Conservation (phyloP, 1,140 invertebrate genomes). For the Subanguina moxae region DNA sequence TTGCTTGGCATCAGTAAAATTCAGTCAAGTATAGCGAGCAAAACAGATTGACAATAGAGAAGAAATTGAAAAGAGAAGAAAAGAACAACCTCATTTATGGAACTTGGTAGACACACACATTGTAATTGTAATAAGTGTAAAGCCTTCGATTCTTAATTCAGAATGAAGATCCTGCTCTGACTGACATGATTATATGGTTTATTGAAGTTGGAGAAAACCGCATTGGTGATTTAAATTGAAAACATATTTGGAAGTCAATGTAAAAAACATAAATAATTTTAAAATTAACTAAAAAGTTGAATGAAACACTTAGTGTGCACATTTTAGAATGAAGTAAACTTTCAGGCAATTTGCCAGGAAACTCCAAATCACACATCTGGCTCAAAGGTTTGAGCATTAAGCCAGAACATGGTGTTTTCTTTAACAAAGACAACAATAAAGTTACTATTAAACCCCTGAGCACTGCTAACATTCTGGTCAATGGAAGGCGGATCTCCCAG, state of each 20-base stretch:
- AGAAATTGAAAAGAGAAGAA: conserved; percentile 12
- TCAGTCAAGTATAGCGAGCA: background rate
- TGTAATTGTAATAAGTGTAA: too few species aligned
- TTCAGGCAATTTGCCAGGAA: conserved; percentile 17
- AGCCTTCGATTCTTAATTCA: too few species aligned
- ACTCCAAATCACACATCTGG: conserved; percentile 62
- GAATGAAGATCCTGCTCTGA: conserved; percentile 66
- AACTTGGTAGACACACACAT: conserved; percentile 60
- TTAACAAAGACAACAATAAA: conserved; percentile 59
- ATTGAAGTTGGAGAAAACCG: conserved; percentile 61
- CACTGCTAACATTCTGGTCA: conserved; percentile 64
- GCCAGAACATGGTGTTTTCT: conserved; percentile 65
- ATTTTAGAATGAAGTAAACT: background rate
- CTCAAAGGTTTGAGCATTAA: conserved; percentile 66
- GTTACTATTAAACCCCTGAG: conserved; percentile 63
- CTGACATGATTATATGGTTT: conserved; percentile 65
- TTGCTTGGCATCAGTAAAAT: background rate
- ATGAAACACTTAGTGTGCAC: too few species aligned
- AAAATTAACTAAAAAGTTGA: too few species aligned
- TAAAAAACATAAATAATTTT: background rate
- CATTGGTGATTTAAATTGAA: conserved; percentile 65
- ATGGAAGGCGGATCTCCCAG: conserved; percentile 60
- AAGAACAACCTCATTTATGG: conserved; percentile 50
- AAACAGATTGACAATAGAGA: background rate
- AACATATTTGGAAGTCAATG: background rate